Conservation (phyloP, 2,113 vertebrate species). For the Daphoenositta chrysoptera region DNA sequence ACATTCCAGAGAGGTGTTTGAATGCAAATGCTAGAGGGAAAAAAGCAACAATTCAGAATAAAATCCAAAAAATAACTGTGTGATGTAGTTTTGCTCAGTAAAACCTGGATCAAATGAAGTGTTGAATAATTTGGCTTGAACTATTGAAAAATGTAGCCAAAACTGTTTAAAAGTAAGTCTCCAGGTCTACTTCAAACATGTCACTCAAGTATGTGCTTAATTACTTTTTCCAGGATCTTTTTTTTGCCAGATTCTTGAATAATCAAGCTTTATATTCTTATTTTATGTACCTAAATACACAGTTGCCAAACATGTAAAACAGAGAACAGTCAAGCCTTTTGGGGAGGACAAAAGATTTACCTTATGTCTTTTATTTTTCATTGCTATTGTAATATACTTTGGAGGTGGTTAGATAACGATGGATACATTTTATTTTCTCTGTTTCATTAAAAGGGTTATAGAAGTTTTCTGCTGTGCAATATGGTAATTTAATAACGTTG, state of each 20-base stretch:
- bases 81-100: not conserved
- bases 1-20: conserved; percentile 21
- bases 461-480: not conserved
- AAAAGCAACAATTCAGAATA: not conserved
- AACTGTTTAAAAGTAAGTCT: not conserved
- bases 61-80: not conserved
- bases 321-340: not conserved
- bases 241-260: not conserved
- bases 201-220: not conserved
- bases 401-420: not conserved
- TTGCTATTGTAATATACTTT: not conserved
- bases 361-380: not conserved
- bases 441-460: not conserved
- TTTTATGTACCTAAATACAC: not conserved
- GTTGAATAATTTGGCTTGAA: not conserved
- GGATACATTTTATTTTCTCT: not conserved
- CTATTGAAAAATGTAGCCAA: not conserved
- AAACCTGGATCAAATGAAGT: fast-evolving
- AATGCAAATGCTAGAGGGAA: not conserved
- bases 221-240: not conserved
- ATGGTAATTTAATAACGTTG: not conserved
- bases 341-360: not conserved
- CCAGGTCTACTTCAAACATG: not conserved
- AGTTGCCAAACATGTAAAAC: not conserved
- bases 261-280: not conserved